Evolutionary conservation across 2,797 vertebrate genomes (phyloP), one percentile per base, ranked within the genome.

Genomic region (Micromesistius poutassou): DNA sequence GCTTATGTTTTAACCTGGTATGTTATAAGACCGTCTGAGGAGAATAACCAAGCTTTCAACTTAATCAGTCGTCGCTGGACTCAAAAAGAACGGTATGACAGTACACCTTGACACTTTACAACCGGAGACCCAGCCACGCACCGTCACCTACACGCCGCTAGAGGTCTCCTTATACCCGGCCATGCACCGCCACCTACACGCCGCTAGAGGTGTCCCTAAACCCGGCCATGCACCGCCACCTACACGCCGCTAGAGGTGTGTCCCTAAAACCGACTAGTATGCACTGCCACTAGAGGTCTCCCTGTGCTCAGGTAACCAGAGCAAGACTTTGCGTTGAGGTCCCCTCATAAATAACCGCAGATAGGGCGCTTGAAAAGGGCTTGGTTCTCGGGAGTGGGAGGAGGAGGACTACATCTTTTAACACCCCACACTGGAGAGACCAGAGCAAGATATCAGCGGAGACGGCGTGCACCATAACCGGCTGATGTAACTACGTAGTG

Each of bases 311-410:
- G 72, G 19, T 81, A 16, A 22, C 73, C 46, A 22, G 22, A 42
- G 40, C 3, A 42, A 42, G 40, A 16, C 14, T 42, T 42, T 0
- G 40, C 40, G 40, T 42, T 42, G 16, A 73, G 13, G 1, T 2
- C 71, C 71, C 74, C 31, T 77, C 71, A 78, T 79, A 42, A 85
- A 85, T 82, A 84, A 90, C 90, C 89, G 91, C 90, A 93, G 90
- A 78, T 71, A 72, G 72, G 62, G 71, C 76, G 55, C 42, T 71
- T 35, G 90, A 92, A 93, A 89, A 90, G 92, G 93, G 92, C 92
- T 94, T 91, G 92, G 92, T 92, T 92, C 90, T 82, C 87, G 87
- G 87, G 83, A 62, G 77, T 77, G 80, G 76, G 78, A 79, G 80
- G 72, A 35, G 46, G 46, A 55, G 46, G 19, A 55, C 46, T 78